Conservation (phyloP, 2,797 vertebrate species). For the Alosa sapidissima region DNA sequence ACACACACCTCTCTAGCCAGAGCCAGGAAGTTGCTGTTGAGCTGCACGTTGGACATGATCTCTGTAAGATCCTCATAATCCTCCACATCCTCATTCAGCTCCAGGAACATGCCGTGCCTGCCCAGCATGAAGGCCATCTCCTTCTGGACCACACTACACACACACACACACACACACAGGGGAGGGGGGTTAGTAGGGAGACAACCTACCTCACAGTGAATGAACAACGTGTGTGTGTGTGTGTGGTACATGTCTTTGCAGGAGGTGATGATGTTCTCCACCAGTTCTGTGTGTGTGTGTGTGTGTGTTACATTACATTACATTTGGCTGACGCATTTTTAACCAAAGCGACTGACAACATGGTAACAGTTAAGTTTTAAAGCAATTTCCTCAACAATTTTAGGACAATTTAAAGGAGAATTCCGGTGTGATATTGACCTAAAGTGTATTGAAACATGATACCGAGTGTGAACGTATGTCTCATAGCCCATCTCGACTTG, state of each 20-base stretch:
- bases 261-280: slow-evolving; percentile 98
- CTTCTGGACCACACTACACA: slow-evolving; percentile 90
- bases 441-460: too few relatives aligned
- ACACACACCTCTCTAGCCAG: slow-evolving; percentile 90
- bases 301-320: too few relatives aligned
- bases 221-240: neutral
- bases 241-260: slow-evolving; percentile 92
- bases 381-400: too few relatives aligned
- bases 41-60: slow-evolving; percentile 99
- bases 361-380: too few relatives aligned
- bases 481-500: too few relatives aligned
- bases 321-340: too few relatives aligned
- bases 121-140: slow-evolving; percentile 99
- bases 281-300: slow-evolving; percentile 72
- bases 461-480: too few relatives aligned
- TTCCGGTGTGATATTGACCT: too few relatives aligned
- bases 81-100: slow-evolving; percentile 96
- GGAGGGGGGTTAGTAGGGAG: neutral
- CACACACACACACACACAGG: slow-evolving; percentile 32
- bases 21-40: slow-evolving; percentile 97
- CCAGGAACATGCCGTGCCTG: slow-evolving; percentile 94
- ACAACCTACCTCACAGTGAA: too few relatives aligned
- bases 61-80: slow-evolving; percentile 97
- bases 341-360: too few relatives aligned
- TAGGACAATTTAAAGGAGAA: too few relatives aligned